Conservation (phyloP, 2,888 invertebrate species). For the Octonoba sinensis region DNA sequence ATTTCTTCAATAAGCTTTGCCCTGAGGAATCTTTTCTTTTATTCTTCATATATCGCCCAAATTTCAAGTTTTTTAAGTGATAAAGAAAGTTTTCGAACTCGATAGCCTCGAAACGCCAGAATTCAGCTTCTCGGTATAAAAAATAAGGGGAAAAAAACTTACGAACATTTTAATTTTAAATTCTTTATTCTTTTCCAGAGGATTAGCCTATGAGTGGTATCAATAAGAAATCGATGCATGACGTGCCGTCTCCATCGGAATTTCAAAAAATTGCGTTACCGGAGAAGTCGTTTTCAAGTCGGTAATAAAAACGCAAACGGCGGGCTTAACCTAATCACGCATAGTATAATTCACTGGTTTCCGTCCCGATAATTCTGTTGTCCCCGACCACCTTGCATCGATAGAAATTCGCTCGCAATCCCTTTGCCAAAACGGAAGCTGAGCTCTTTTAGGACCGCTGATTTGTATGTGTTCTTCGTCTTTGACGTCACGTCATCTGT, state of each 20-base stretch:
- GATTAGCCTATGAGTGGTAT: too few species aligned
- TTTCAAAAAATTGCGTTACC: neutral
- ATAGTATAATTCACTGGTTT: conserved; percentile 56
- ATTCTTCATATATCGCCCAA: too few species aligned
- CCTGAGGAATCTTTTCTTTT: too few species aligned
- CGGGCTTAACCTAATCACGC: conserved; percentile 58
- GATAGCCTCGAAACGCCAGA: too few species aligned
- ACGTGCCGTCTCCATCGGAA: neutral
- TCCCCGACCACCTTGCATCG: conserved; percentile 29
- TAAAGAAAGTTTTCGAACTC: too few species aligned
- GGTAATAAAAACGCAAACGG: conserved; percentile 26
- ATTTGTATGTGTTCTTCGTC: conserved; percentile 61
- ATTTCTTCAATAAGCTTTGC: too few species aligned
- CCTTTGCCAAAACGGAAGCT: conserved; percentile 40
- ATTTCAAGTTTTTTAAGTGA: too few species aligned
- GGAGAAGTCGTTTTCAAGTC: neutral
- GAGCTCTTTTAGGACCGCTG: conserved; percentile 27
- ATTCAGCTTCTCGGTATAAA: too few species aligned
- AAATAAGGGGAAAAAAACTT: too few species aligned
- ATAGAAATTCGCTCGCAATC: conserved; percentile 27
- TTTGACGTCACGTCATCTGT: conserved; percentile 61
- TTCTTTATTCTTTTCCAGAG: too few species aligned
- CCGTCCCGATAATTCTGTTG: conserved; percentile 52
- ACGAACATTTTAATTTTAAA: too few species aligned
- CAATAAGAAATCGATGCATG: too few species aligned